Evolutionary conservation across 2,113 vertebrate species (phyloP), one percentile per base, ranked within the genome.

Genomic region (Martes martes): DNA sequence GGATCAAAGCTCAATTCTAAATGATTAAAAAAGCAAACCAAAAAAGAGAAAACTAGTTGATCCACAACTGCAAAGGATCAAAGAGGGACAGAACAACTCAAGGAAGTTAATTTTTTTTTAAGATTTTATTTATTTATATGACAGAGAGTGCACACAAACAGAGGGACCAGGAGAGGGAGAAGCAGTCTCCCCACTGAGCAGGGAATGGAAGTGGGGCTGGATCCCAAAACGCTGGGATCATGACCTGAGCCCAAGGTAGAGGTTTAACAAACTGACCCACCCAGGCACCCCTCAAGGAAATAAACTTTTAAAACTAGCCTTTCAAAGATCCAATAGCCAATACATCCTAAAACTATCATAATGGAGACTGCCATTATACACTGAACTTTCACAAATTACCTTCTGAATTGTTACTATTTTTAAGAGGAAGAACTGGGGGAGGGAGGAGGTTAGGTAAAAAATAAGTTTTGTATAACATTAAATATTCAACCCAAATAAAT

Each of bases 1-100:
- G 26, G 45, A 45, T 96, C 92, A 95, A 96, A 89, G 63, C 36
- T 94, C 65, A 80, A 84, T 63, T 88, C 50, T 93, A 89, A 94
- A 83, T 67, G 7, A 36, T 36, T 88, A 84, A 67, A 80, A 94
- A 79, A 21, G 47, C 6, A 33, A 94, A 93, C n/a, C 39, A 92
- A 97, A 97, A 45, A 61, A 14, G 84, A 92, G 50, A 96, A 91
- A 96, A 86, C 26, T 16, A 73, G 39, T 16, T 93, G 50, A 18
- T 84, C 39, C 42, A 94, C 31, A 92, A 84, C 0, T 94, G 7
- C 47, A 76, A 87, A 94, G 23, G 85, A 93, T 79, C 33, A 52
- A 83, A 95, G 26, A 80, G 31, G 16, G 42, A 93, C 93, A 93
- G 0, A 78, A 61, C 52, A 96, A 61, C 45, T 74, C 9, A 67